These are phyloP conservation scores for Actinopyga echinites DNA, from an alignment of 53 echinoderm and acorn worm species.

Conservation along the genomic window DNA sequence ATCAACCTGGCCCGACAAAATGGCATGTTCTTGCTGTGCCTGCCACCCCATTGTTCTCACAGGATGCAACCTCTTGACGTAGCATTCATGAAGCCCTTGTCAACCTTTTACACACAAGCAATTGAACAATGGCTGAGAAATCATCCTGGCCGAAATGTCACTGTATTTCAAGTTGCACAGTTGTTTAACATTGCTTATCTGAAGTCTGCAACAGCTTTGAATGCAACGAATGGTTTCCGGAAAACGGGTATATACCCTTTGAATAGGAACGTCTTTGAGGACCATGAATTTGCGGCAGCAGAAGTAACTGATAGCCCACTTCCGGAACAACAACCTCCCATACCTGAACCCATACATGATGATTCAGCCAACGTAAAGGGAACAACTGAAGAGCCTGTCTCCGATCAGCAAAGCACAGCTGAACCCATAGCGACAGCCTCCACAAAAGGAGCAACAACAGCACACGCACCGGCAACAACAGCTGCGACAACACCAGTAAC, in stretches of 20 bases:
- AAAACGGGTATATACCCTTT: neutral
- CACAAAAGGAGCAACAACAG: neutral
- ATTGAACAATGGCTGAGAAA: neutral
- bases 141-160: neutral
- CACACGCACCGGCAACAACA: neutral
- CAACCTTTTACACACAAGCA: neutral
- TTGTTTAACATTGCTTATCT: neutral
- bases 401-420: neutral
- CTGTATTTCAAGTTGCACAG: neutral
- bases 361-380: neutral
- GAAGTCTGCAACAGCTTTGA: constrained; percentile 1
- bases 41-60: neutral
- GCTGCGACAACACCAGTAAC: neutral
- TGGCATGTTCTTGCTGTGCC: neutral
- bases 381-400: neutral
- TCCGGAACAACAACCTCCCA: neutral
- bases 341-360: neutral
- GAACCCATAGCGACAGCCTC: neutral
- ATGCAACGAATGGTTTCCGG: neutral
- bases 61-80: constrained; percentile 12
- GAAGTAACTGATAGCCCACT: neutral
- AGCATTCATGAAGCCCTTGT: neutral
- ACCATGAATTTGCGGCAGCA: neutral
- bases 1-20: constrained; percentile 3
- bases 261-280: neutral